These are phyloP conservation scores for Podarcis siculus DNA, from an alignment of 2,797 vertebrate genomes.

Conservation along the genomic window DNA sequence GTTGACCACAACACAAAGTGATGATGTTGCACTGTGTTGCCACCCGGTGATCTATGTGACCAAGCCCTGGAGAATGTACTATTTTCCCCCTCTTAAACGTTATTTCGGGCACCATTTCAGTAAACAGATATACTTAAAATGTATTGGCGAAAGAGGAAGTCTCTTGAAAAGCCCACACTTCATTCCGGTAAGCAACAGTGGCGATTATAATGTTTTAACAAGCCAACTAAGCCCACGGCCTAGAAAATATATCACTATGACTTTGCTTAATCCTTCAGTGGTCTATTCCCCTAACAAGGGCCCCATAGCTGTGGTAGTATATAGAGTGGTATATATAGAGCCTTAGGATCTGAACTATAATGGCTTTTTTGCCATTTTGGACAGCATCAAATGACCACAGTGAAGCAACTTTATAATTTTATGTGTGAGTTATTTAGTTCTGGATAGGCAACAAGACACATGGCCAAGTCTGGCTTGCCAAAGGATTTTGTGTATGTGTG, in stretches of 20 bases:
- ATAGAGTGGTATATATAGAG: too few relatives aligned
- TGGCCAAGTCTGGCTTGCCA: too few relatives aligned
- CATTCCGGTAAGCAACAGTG: not conserved
- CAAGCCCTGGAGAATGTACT: not conserved
- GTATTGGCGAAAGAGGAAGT: not conserved
- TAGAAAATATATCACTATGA: not conserved
- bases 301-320: not conserved
- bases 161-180: not conserved
- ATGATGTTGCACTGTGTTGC: not conserved
- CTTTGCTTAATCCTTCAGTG: not conserved
- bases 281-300: not conserved
- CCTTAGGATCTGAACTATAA: not conserved
- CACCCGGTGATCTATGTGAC: not conserved
- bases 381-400: too few relatives aligned
- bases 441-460: too few relatives aligned
- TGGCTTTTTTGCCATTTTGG: not conserved
- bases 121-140: not conserved
- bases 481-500: not conserved
- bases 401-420: not conserved
- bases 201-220: not conserved
- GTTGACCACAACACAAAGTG: not conserved
- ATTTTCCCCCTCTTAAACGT: not conserved
- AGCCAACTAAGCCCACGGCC: not conserved
- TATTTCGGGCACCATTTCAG: not conserved
- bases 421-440: too few relatives aligned